Conservation (phyloP, 2,797 vertebrate species). For the Enteromius mattozi region DNA sequence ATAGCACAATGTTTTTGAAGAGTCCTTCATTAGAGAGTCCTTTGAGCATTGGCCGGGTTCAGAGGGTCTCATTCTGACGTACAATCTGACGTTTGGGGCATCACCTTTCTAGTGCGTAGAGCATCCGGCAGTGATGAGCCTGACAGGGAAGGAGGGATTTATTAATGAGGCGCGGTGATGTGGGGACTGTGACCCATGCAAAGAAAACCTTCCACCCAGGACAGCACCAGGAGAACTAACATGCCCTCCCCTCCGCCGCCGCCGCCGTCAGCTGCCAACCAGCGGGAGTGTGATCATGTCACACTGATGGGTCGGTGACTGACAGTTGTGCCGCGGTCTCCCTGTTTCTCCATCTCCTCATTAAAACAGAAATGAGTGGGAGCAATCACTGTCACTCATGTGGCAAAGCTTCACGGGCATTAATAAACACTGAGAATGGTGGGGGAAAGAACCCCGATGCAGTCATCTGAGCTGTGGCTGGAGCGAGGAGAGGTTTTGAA, state of each 20-base stretch:
- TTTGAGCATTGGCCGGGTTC: conserved; percentile 48
- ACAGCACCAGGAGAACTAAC: conserved; percentile 39
- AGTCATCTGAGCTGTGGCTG: neutral
- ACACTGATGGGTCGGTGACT: conserved; percentile 57
- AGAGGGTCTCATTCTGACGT: conserved; percentile 43
- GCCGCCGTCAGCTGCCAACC: conserved; percentile 36
- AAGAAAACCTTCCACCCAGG: conserved; percentile 42
- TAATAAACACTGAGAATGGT: conserved; percentile 49
- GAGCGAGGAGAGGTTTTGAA: conserved; percentile 16
- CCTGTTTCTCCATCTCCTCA: conserved; percentile 62
- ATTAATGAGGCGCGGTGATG: conserved; percentile 56
- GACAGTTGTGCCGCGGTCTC: conserved; percentile 60
- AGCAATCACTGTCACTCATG: conserved; percentile 68
- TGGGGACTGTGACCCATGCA: conserved; percentile 34
- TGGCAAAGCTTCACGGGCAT: conserved; percentile 50
- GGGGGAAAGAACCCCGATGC: neutral
- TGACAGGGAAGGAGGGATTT: conserved; percentile 44
- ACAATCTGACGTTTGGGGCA: conserved; percentile 45
- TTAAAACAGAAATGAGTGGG: conserved; percentile 71
- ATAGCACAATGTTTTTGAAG: conserved; percentile 40
- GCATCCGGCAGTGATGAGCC: conserved; percentile 31
- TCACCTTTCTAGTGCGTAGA: conserved; percentile 24
- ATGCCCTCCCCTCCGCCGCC: conserved; percentile 32
- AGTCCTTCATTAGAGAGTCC: conserved; percentile 49
- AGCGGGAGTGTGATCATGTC: conserved; percentile 46